Base-by-base conservation (phyloP, 2,113 vertebrate species). In the Cranoglanis bouderius region DNA sequence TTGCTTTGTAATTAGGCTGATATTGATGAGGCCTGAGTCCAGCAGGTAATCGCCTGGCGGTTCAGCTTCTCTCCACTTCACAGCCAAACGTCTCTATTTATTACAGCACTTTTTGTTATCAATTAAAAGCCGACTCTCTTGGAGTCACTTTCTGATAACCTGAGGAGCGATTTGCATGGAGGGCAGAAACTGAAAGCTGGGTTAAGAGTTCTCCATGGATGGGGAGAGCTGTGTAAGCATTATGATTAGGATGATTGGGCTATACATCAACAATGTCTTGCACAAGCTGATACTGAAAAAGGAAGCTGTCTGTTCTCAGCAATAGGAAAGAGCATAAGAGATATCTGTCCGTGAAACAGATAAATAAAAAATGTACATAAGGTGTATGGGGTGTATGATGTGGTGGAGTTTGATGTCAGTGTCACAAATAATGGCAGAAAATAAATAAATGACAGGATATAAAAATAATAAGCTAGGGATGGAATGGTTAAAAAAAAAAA, bases 1-100 rank as follows among this genome's bases (percentile, higher is more conserved):
- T 93, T 92, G 94, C 94, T 95, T 94, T 95, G 94, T 95, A 95
- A 95, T 96, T 95, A 95, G 94, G 91, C 92, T 94, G 94, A 95
- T 95, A 94, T 94, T 95, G 95, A 96, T 95, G 94, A 95, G 92
- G 93, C 90, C 92, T 94, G 94, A 95, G 94, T 95, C 94, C 94
- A 93, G 93, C 94, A 95, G 95, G 94, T 96, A 95, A 95, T 95
- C 92, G 92, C 94, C 94, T 94, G 93, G 94, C 94, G 90, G 77
- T 93, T 94, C 92, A 90, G 92, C 90, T 93, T 94, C 94, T 94
- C 93, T 93, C 94, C 92, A 90, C 94, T 91, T 90, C 94, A 94
- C 93, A 92, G 93, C 93, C 93, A 92, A 95, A 95, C 88, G 95
- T 96, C 95, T 95, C 93, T 93, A 93, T 96, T 94, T 93, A 95